These are phyloP conservation scores for Spea multiplicata DNA, from an alignment of 2,113 vertebrate species.

Conservation along the genomic window DNA sequence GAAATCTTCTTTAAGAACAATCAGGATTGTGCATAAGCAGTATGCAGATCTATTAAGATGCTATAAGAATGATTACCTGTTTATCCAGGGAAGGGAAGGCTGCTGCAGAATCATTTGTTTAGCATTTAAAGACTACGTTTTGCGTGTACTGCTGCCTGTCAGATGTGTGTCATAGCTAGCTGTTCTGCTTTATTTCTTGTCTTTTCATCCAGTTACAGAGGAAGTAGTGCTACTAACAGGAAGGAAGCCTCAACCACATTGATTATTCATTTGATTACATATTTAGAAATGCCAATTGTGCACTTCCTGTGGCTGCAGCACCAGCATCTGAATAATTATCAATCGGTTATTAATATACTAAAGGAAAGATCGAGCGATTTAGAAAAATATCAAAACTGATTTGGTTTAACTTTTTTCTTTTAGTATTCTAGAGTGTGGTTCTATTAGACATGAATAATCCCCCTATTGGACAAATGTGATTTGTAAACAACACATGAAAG, in stretches of 20 bases:
- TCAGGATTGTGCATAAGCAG: no score
- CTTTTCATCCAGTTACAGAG: conserved; percentile 70
- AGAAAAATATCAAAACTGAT: no score
- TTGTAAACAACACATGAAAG: no score
- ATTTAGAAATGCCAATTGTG: conserved; percentile 67
- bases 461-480: no score
- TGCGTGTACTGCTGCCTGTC: conserved; percentile 10
- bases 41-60: neutral
- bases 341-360: neutral
- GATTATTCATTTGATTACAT: conserved; percentile 70
- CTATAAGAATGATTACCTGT: conserved; percentile 60
- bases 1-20: no score
- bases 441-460: no score
- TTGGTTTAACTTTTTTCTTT: no score
- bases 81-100: conserved; percentile 50
- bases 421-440: no score
- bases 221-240: conserved; percentile 75
- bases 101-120: conserved; percentile 69
- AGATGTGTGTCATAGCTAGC: conserved; percentile 50
- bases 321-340: neutral
- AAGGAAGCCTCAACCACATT: conserved; percentile 79
- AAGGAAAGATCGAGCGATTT: neutral
- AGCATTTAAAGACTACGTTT: conserved; percentile 53
- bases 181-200: conserved; percentile 68
- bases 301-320: conserved; percentile 67